Base-by-base conservation (phyloP, 2,113 vertebrate genomes). In the Ceratotherium simum region DNA sequence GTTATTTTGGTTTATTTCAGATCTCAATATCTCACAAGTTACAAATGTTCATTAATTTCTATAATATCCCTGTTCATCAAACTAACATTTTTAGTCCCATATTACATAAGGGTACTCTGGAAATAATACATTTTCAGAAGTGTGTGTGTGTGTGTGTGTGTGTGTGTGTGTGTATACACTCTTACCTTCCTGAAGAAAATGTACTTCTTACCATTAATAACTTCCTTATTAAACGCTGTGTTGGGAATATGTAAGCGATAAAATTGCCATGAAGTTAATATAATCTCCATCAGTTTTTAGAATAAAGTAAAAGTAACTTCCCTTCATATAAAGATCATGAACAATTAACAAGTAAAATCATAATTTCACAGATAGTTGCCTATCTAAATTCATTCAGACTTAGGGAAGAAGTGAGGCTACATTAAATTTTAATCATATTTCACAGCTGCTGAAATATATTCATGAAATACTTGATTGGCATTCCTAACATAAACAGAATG, bases 351-450 rank as follows among this genome's bases (percentile, higher is more conserved):
- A 98, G 90, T 56, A 97, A 98, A 98, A 97, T 95, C 65, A 97
- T 89, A 98, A 97, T 98, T 98, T 99, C 97, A 98, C 97, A 98
- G 96, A 72, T 83, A 98, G 95, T 70, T 95, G 89, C 86, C 73
- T 70, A 97, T 95, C 73, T 97, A 97, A 98, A 98, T 98, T 65
- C 83, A 98, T 97, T 96, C 90, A 97, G 83, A 93, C 90, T 97
- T 97, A 36, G 90, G 90, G 48, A 95, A 98, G 94, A 96, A 98
- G 76, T 89, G 79, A 98, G 69, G 39, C 80, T 96, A 70, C 95
- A 98, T 97, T 98, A 98, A 97, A 92, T 98, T 98, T 98, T 98
- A 99, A 98, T 98, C 96, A 96, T 96, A 98, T 98, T 98, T 98
- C 97, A 98, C 92, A 98, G 98, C 92, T 98, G 46, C 96, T 98